Evolutionary conservation across 2,113 vertebrate genomes (phyloP).

Genomic region (Siniperca knerii): DNA sequence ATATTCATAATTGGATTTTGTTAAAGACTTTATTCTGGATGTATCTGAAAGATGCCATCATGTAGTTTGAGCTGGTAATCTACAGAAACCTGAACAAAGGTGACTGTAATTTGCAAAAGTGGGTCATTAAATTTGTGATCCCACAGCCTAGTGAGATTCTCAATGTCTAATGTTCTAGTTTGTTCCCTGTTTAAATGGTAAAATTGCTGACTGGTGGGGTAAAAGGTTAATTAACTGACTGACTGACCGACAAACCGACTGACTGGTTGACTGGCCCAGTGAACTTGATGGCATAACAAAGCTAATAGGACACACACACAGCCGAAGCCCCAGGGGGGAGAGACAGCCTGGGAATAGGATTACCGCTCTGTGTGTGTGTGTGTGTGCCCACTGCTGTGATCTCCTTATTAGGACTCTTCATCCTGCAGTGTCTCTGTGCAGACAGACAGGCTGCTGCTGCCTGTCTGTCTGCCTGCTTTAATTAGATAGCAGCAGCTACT

Average conservation of each 20-base stretch:
- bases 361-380: slow-evolving; percentile 1
- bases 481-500: slow-evolving; percentile 57
- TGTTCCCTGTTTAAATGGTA: background rate
- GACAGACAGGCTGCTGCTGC: slow-evolving; percentile 46
- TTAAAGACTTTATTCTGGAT: background rate
- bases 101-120: background rate
- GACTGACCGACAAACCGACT: slow-evolving; percentile 48
- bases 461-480: slow-evolving; percentile 51
- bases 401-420: slow-evolving; percentile 71
- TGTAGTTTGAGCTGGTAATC: background rate
- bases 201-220: background rate
- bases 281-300: slow-evolving; percentile 47
- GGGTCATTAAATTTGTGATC: background rate
- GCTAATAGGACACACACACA: slow-evolving; percentile 37
- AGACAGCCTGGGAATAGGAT: slow-evolving; percentile 48
- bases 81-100: background rate
- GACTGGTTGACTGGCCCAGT: slow-evolving; percentile 34
- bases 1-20: too few species aligned
- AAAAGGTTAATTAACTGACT: slow-evolving; percentile 37
- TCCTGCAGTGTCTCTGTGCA: slow-evolving; percentile 41
- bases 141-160: background rate
- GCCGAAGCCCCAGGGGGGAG: background rate
- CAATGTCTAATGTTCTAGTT: too few species aligned
- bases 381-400: slow-evolving; percentile 16
- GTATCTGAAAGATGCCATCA: background rate